Base-by-base conservation (phyloP, 1,140 invertebrate genomes). In the Himalopsyche phryganea region DNA sequence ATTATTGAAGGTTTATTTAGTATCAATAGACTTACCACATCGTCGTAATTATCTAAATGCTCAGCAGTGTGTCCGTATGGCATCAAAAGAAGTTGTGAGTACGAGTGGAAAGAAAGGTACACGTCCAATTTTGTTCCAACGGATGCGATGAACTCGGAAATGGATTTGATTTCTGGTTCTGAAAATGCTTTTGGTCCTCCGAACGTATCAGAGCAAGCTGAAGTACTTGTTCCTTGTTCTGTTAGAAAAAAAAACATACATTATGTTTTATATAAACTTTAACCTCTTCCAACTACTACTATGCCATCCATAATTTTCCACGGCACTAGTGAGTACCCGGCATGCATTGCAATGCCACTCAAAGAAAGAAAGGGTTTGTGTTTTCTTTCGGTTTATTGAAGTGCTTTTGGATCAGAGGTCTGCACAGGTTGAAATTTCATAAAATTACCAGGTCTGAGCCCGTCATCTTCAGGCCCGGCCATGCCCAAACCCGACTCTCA, bases 131-230 rank as follows among this genome's bases (percentile, higher is more conserved):
- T 62, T 5, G 71, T 58, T 13, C 66, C 62, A 1, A 78, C 66
- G 0, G 66, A 54, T 17, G 64, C 60, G 0, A 85, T 60, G 49
- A 77, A 82, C n/a, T 80, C 67, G 0, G 74, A 66, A 19, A 86
- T 71, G 0, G 78, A 68, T 10, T 64, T 66, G 6, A 80, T 81
- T 68, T 90, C 88, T 2, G 71, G 63, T 69, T 90, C 89, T 5
- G 86, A 88, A 65, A 85, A 87, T 0, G 85, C 76, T 0, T 66
- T 53, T 0, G 75, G 68, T 5, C 89, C 88, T 23, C 81, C 81
- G 66, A 82, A 91, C 17, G 80, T 83, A 67, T 85, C 76, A 18
- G 72, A 73, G 42, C 81, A 83, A 2, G 80, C 76, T 58, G 81
- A 69, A 0, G 52, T 68, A 49, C 82, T 86, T 0, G 84, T 75